A percentile compares a stretch with the other conserved stretches of the same genome.
Conservation (phyloP, 2,888 invertebrate genomes). For the Ectemnius cavifrons region DNA sequence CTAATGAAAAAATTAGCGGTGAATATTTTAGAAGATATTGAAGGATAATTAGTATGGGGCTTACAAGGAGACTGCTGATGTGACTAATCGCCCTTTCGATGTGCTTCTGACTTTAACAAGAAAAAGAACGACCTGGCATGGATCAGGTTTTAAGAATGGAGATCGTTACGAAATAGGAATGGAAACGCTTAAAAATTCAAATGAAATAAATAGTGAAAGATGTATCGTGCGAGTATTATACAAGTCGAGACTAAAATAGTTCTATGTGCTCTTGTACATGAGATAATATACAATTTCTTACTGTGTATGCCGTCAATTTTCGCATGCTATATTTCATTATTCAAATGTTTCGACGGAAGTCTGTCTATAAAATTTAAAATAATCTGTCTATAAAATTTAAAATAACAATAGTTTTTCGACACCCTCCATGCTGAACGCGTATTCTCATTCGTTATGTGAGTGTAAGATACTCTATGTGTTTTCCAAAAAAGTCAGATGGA, state of each 20-base stretch:
- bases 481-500: slow-evolving; percentile 13
- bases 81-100: too few species aligned
- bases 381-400: slow-evolving; percentile 30
- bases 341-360: slow-evolving; percentile 16
- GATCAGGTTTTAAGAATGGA: too few species aligned
- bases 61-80: too few species aligned
- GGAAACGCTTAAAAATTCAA: slow-evolving; percentile 17
- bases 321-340: slow-evolving; percentile 1
- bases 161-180: too few species aligned
- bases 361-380: slow-evolving; percentile 28
- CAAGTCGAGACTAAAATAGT: slow-evolving; percentile 5
- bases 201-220: slow-evolving; percentile 46
- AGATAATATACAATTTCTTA: slow-evolving; percentile 17
- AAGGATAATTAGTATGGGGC: neutral
- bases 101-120: too few species aligned
- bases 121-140: too few species aligned
- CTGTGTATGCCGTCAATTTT: neutral
- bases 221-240: slow-evolving; percentile 10
- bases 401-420: neutral
- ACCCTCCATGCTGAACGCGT: slow-evolving; percentile 1
- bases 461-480: too few species aligned
- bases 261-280: slow-evolving; percentile 3
- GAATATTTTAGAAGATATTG: slow-evolving; percentile 9
- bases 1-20: neutral
- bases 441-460: neutral